Evolutionary conservation across 2,888 invertebrate genomes (phyloP), one percentile per base, ranked within the genome.

Genomic region (Drosophila barbarae): DNA sequence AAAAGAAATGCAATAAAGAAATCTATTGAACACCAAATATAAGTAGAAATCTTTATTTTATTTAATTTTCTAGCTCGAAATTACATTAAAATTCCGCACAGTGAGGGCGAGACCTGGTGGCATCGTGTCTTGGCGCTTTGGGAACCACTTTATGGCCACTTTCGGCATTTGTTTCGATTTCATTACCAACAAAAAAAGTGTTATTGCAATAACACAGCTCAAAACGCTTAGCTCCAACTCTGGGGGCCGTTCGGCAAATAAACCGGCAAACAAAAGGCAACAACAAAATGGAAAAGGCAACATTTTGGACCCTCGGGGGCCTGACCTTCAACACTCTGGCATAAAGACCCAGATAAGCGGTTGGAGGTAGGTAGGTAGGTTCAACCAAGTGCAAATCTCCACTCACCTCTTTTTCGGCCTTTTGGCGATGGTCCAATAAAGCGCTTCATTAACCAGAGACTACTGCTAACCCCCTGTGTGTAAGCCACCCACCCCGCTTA

Each of bases 1-100:
- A 36, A 61, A 68, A 47, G 44, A 82, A 84, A 76, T 82, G 81
- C 79, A 79, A 79, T 79, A 79, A 84, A 84, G 67, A 79, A 79
- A 61, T 79, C 83, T 85, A 84, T 79, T 82, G 85, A 79, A 79
- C 79, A 79, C 79, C 85, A 79, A 75, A 50, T 7, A 0, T 5
- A 26, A 13, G n/a, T 26, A 10, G 5, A 10, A 10, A 42, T 13
- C 2, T 15, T 13, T 18, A 41, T n/a, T 28, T 26, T 21, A 42
- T 7, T 44, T 2, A 0, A 15, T 44, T 46, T 18, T 12, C 12
- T 4, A 8, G 12, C 12, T 30, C 3, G 5, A 30, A 46, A 28
- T 30, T 46, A 1, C 30, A 21, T 46, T 46, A 3, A 46, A 46
- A 46, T 46, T 46, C 18, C 46, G 30, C 30, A 21, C 36, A 56